Evolutionary conservation across 2,113 vertebrate genomes (phyloP).

Genomic region (Sceloporus undulatus): DNA sequence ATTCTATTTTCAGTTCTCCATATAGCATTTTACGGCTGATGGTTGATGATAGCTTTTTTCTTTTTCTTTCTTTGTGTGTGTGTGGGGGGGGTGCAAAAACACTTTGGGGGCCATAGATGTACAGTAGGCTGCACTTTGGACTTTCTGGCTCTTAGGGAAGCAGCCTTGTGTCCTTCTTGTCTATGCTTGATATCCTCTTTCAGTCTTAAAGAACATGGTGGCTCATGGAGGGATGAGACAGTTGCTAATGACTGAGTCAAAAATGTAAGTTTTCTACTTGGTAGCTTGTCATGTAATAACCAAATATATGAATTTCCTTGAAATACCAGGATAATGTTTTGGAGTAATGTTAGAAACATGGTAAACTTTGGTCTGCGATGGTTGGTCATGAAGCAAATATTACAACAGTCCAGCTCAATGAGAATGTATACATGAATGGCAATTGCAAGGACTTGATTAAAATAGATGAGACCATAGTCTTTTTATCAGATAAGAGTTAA

Average conservation of each 20-base stretch:
- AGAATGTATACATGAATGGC: background rate
- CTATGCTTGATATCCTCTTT: background rate
- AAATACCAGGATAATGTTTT: no score
- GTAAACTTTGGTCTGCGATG: no score
- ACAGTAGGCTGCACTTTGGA: no score
- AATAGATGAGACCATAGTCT: background rate
- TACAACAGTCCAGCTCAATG: background rate
- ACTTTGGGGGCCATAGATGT: no score
- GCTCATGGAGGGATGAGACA: background rate
- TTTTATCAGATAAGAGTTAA: background rate
- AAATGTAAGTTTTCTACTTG: background rate
- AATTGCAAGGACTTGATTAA: background rate
- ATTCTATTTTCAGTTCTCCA: no score
- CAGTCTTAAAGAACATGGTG: background rate
- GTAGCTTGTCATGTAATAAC: background rate
- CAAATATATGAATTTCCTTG: no score
- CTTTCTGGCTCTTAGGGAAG: no score
- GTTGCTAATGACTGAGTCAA: background rate
- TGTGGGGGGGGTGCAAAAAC: no score
- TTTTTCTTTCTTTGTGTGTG: no score
- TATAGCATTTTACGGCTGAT: no score
- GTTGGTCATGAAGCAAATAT: background rate
- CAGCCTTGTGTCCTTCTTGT: background rate
- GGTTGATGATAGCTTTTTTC: no score
- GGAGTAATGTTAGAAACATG: no score